Percentiles rank a stretch among this genome's conserved stretches.
These are phyloP conservation scores for Hydropsyche betteni DNA, from an alignment of 2,888 invertebrate genomes.

Conservation along the genomic window DNA sequence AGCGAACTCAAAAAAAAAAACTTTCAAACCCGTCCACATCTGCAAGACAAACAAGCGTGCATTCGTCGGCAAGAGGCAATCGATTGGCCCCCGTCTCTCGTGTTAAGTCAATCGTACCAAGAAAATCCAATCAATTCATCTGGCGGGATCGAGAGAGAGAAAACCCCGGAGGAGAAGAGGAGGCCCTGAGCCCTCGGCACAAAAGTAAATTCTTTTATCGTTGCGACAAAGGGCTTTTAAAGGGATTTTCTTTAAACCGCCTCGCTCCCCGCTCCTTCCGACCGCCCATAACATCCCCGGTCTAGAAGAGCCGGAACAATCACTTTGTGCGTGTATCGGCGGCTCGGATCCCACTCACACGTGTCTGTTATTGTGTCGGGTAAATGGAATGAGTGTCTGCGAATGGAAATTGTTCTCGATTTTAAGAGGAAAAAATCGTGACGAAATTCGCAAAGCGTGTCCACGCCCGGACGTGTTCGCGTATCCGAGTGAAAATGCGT, in stretches of 20 bases:
- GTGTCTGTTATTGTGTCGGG: slow-evolving; percentile 20
- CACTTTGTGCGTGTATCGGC: slow-evolving; percentile 17
- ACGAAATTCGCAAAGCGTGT: too few species aligned
- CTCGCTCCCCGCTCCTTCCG: slow-evolving; percentile 26
- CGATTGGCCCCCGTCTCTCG: slow-evolving; percentile 47
- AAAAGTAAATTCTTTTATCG: slow-evolving; percentile 51
- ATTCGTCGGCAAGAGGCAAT: slow-evolving; percentile 35
- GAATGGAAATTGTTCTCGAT: slow-evolving; percentile 1
- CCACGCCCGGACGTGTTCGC: too few species aligned
- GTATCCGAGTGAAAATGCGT: too few species aligned
- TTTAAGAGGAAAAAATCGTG: too few species aligned
- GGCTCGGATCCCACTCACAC: slow-evolving; percentile 21
- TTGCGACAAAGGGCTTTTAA: slow-evolving; percentile 51
- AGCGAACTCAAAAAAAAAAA: background rate
- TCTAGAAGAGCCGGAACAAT: slow-evolving; percentile 20
- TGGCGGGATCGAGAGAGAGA: slow-evolving; percentile 26
- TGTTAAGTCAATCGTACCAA: slow-evolving; percentile 50
- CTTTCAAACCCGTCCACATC: background rate
- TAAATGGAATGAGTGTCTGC: slow-evolving; percentile 18
- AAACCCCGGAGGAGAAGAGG: slow-evolving; percentile 1
- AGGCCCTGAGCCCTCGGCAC: slow-evolving; percentile 35
- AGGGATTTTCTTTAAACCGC: slow-evolving; percentile 51
- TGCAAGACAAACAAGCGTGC: slow-evolving; percentile 13
- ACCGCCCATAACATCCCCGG: background rate
- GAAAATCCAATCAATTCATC: slow-evolving; percentile 52